Percentiles rank a stretch among this genome's conserved stretches.
Conservation (phyloP, 2,888 invertebrate genomes). For the Drosophila sordidula region DNA sequence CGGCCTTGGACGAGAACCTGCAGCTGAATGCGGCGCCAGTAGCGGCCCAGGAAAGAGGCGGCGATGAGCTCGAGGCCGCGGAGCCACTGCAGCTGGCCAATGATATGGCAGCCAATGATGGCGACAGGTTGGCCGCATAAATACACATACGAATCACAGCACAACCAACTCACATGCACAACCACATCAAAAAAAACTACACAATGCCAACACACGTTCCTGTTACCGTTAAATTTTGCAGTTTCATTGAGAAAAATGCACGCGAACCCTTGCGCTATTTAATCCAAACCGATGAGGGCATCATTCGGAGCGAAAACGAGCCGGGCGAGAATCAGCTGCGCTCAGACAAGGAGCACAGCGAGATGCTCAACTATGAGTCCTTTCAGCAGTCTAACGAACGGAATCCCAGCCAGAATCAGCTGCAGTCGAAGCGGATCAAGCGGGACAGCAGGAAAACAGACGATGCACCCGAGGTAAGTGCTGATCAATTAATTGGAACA, state of each 20-base stretch:
- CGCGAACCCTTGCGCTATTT: constrained; percentile 50
- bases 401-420: constrained; percentile 3
- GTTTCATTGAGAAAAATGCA: constrained; percentile 61
- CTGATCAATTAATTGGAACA: background rate
- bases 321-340: constrained; percentile 31
- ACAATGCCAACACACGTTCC: constrained; percentile 6
- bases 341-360: constrained; percentile 43
- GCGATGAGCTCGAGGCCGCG: constrained; percentile 15
- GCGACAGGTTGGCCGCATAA: constrained; percentile 56
- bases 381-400: constrained; percentile 5
- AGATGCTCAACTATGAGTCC: constrained; percentile 44
- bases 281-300: constrained; percentile 38
- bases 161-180: background rate
- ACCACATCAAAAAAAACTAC: background rate
- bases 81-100: constrained; percentile 14
- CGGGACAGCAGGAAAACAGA: constrained; percentile 49
- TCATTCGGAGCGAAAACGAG: constrained; percentile 47
- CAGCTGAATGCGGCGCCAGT: constrained; percentile 7
- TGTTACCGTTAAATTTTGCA: constrained; percentile 37
- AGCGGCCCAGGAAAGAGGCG: constrained; percentile 6
- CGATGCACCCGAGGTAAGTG: constrained; percentile 57
- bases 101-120: constrained; percentile 37
- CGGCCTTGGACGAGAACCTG: constrained; percentile 10
- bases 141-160: constrained; percentile 1
- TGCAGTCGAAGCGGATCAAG: constrained; percentile 40